These are phyloP conservation scores for Telenomus remus DNA, from an alignment of 1,140 invertebrate species.

Conservation along the genomic window DNA sequence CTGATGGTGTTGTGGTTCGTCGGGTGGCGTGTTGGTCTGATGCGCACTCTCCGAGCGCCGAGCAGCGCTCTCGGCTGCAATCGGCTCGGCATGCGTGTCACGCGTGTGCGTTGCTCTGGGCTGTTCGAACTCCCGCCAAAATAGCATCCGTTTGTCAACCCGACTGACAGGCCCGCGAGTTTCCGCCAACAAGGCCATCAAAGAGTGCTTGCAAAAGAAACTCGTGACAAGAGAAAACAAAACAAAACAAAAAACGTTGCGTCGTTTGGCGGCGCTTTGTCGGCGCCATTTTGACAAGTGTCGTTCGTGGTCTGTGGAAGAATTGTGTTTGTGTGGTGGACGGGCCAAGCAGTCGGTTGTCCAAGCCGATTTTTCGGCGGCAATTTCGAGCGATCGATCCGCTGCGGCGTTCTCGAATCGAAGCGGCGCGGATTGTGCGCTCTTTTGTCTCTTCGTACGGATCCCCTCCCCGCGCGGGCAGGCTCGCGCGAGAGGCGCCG, in stretches of 20 bases:
- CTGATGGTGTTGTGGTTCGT: no score
- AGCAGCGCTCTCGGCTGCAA: no score
- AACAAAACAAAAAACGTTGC: not conserved
- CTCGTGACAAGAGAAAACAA: not conserved
- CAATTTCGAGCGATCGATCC: slow-evolving; percentile 33
- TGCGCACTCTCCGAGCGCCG: no score
- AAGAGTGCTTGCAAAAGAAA: no score
- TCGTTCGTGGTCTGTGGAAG: not conserved
- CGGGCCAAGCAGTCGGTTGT: not conserved
- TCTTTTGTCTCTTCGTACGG: slow-evolving; percentile 23
- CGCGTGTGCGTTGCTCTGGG: slow-evolving; percentile 3
- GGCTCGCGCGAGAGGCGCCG: slow-evolving; percentile 3
- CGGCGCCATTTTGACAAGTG: slow-evolving; percentile 18
- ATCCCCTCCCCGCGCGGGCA: slow-evolving; percentile 4
- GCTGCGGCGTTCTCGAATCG: slow-evolving; percentile 25
- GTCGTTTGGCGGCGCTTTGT: not conserved
- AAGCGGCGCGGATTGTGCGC: slow-evolving; percentile 16
- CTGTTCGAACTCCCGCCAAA: slow-evolving; percentile 10
- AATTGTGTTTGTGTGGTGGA: not conserved
- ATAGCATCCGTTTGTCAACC: not conserved
- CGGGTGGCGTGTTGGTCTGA: no score
- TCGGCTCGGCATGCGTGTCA: slow-evolving; percentile 6
- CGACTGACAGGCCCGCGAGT: no score
- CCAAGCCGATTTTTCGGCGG: slow-evolving; percentile 12
- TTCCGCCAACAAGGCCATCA: no score